Percentiles rank a stretch among this genome's conserved stretches.
Conservation (phyloP, 1,140 invertebrate species). For the Drosophila pseudoananassae region DNA sequence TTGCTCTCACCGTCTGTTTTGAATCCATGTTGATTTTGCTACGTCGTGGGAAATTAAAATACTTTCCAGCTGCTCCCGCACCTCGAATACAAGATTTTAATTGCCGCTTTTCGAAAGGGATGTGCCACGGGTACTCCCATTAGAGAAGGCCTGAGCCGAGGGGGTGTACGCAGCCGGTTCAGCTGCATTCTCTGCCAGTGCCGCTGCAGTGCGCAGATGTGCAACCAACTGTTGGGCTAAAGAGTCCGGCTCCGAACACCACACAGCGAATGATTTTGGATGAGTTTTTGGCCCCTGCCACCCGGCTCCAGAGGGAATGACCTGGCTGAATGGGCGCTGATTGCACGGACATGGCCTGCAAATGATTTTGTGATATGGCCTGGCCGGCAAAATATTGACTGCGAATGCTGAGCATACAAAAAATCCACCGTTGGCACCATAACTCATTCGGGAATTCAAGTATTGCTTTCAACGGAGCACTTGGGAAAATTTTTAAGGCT, state of each 20-base stretch:
- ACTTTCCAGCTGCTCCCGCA: conserved; percentile 55
- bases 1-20: conserved; percentile 24
- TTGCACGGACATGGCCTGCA: conserved; percentile 32
- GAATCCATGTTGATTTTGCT: conserved; percentile 50
- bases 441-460: conserved; percentile 6
- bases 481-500: conserved; percentile 6
- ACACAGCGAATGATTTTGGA: conserved; percentile 9
- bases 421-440: conserved; percentile 1
- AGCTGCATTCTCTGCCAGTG: neutral
- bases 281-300: conserved; percentile 23
- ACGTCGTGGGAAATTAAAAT: conserved; percentile 75
- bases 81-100: conserved; percentile 75
- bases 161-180: conserved; percentile 5
- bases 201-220: conserved; percentile 49
- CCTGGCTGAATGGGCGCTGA: conserved; percentile 64
- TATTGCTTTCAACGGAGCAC: conserved; percentile 6
- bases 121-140: conserved; percentile 19
- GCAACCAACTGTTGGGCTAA: conserved; percentile 73
- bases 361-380: conserved; percentile 28
- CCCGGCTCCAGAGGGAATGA: conserved; percentile 34
- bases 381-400: conserved; percentile 30
- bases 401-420: conserved; percentile 14
- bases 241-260: conserved; percentile 13
- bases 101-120: conserved; percentile 56
- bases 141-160: neutral